Conservation (phyloP, 2,888 invertebrate species). For the Philereme transversata region DNA sequence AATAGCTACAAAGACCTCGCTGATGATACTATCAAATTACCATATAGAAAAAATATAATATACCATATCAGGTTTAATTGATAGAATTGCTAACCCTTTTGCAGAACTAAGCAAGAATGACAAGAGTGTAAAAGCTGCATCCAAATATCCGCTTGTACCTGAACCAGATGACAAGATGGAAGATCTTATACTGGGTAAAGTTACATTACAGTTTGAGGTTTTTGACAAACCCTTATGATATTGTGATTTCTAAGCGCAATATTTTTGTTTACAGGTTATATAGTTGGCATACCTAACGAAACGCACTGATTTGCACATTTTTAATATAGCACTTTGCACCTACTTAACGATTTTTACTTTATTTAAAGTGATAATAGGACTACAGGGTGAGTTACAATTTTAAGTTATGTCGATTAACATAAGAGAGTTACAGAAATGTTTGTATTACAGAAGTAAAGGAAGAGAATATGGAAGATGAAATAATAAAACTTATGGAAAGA, state of each 20-base stretch:
- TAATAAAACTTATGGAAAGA: constrained; percentile 39
- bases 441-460: constrained; percentile 37
- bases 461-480: constrained; percentile 38
- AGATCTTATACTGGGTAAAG: constrained; percentile 45
- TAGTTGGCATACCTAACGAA: constrained; percentile 59
- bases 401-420: neutral
- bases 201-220: neutral
- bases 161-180: constrained; percentile 32
- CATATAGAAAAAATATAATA: neutral
- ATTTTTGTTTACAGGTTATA: constrained; percentile 65
- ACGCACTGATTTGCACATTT: constrained; percentile 48
- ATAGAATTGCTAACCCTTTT: constrained; percentile 1
- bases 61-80: no score
- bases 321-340: constrained; percentile 59
- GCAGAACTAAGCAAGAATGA: constrained; percentile 38
- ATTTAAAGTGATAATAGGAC: constrained; percentile 9
- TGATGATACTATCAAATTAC: neutral
- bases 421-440: constrained; percentile 6
- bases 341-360: constrained; percentile 30
- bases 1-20: neutral
- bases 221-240: neutral
- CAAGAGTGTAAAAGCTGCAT: constrained; percentile 24
- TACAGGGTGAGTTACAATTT: constrained; percentile 26
- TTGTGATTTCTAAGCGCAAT: constrained; percentile 1
- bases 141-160: constrained; percentile 35